Percentiles rank a stretch among this genome's conserved stretches.
Evolutionary conservation across 1,140 invertebrate genomes (phyloP).

Genomic region (Brachionus plicatilis): DNA sequence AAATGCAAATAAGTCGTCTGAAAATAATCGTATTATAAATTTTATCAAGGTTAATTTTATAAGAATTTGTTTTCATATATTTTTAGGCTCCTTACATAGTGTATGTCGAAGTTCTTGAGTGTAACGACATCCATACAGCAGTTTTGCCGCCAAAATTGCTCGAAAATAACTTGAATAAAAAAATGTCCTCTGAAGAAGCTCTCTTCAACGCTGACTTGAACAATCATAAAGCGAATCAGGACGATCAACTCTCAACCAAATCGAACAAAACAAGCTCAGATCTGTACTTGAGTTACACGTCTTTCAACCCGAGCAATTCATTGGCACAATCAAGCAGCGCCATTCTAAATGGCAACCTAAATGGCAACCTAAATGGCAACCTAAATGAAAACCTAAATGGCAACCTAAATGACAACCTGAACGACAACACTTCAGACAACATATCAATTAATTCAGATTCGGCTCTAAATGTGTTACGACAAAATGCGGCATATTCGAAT

Average conservation of each 20-base stretch:
- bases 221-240: neutral
- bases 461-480: neutral
- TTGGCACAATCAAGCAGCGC: neutral
- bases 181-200: neutral
- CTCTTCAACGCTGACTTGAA: neutral
- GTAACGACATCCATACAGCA: slow-evolving; percentile 73
- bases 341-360: neutral
- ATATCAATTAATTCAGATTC: slow-evolving; percentile 24
- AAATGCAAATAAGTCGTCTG: too few relatives aligned
- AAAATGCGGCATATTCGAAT: neutral
- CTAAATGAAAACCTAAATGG: too few relatives aligned
- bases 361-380: too few relatives aligned
- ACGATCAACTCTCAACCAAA: neutral
- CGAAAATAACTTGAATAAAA: slow-evolving; percentile 51
- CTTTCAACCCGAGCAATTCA: neutral
- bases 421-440: slow-evolving; percentile 3
- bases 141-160: slow-evolving; percentile 70
- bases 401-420: too few relatives aligned
- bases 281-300: neutral
- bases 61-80: neutral
- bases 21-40: too few relatives aligned
- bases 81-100: slow-evolving; percentile 81
- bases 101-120: slow-evolving; percentile 90
- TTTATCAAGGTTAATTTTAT: too few relatives aligned
- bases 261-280: neutral